Evolutionary conservation across 2,113 vertebrate species (phyloP).

Genomic region (Falcunculus frontatus): DNA sequence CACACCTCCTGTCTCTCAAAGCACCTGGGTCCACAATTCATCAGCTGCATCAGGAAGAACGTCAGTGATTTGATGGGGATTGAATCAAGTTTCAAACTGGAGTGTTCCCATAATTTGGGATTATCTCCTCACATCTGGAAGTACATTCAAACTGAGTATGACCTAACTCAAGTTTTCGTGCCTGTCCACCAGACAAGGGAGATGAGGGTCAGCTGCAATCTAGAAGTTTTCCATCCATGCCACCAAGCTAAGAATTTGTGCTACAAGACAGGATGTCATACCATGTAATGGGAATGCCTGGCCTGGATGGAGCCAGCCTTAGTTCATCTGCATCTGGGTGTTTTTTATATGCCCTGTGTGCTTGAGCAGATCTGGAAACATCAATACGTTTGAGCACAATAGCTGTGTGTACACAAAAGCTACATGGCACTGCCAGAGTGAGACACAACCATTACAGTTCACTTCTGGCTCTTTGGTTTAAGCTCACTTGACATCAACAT

Average conservation of each 20-base stretch:
- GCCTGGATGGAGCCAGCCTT: not conserved
- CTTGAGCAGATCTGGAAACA: not conserved
- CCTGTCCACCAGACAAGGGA: not conserved
- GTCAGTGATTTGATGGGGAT: not conserved
- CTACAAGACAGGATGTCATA: not conserved
- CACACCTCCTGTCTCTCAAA: not conserved
- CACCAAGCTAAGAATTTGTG: not conserved
- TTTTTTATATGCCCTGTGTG: not conserved
- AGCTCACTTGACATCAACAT: not conserved
- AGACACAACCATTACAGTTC: not conserved
- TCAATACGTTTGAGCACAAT: not conserved
- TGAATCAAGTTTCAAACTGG: not conserved
- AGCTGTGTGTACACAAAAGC: not conserved
- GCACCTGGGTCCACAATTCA: not conserved
- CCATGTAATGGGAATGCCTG: accelerated
- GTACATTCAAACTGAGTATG: not conserved
- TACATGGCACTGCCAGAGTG: not conserved
- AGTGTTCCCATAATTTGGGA: not conserved
- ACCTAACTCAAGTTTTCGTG: not conserved
- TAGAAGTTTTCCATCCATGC: not conserved
- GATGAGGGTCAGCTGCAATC: not conserved
- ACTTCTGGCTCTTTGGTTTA: not conserved
- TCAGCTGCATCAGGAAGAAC: not conserved
- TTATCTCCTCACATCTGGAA: not conserved
- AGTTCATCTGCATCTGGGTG: not conserved